Evolutionary conservation across 35 echinoderm and acorn worm species (phyloP), one percentile per base, ranked within the genome.

Genomic region (Strongylocentrotus purpuratus): DNA sequence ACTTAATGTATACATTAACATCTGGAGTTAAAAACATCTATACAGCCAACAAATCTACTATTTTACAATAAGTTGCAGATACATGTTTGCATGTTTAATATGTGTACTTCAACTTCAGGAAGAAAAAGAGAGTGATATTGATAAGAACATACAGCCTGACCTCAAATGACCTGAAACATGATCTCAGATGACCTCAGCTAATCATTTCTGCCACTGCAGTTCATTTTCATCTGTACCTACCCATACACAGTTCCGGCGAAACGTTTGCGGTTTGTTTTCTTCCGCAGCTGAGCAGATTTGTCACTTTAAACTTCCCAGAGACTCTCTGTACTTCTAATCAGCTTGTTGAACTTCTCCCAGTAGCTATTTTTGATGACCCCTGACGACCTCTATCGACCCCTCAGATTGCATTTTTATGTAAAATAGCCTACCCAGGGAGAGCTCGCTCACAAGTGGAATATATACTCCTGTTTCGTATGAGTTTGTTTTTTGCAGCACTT

Each of bases 241-340:
- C 3, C 5, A 18, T 7, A 70, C 2, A 78, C 65, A 78, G 22
- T 78, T 78, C 65, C 28, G 65, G 20, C 6, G 22, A 7, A 78
- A 78, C 4, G 6, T n/a, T 78, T 78, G 28, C 4, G 28, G 28
- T 78, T 78, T 78, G 28, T n/a, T 41, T 3, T 41, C n/a, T 14
- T 8, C 25, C 20, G 20, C 65, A 22, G 65, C 65, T 78, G 65
- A 78, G 65, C 20, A 78, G 22, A 25, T 78, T 78, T 78, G 65
- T 78, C 65, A 78, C 65, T 78, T 78, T 78, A 78, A 78, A 78
- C 65, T 78, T 78, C 6, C 28, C 22, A 78, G 28, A 78, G 65
- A 78, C 65, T 78, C 65, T 78, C 65, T 78, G 65, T 78, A 78
- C 65, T 78, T 78, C 65, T 78, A 78, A 78, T 78, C 65, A 78